Percentiles rank a stretch among this genome's conserved stretches.
phyloP scores from a whole-genome alignment of 2,113 vertebrate genomes.

The Aythya baeri region DNA sequence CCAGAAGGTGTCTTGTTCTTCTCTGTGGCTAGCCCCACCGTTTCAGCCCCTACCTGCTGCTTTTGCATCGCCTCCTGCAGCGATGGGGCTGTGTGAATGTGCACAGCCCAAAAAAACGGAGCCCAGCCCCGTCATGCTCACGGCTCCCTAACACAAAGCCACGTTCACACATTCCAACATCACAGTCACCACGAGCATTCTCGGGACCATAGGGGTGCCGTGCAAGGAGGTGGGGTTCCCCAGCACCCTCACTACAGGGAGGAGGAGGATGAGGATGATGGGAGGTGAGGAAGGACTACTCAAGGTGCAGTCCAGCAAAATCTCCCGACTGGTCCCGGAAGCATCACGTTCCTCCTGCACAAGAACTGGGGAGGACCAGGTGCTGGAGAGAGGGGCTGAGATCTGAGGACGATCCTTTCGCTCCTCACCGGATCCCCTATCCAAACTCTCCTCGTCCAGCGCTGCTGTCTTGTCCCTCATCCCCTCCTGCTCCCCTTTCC shows the following conservation, averaged over 20 bases:
- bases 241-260: neutral
- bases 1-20: neutral
- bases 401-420: neutral
- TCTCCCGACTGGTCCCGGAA: neutral
- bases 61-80: neutral
- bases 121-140: neutral
- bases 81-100: neutral
- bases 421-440: neutral
- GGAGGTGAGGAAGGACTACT: neutral
- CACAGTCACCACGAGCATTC: constrained; percentile 43
- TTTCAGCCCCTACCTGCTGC: rapidly evolving
- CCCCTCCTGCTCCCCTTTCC: neutral
- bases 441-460: neutral
- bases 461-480: neutral
- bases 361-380: neutral
- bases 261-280: neutral
- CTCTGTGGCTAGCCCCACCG: neutral
- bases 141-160: neutral
- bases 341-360: neutral
- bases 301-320: neutral
- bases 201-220: neutral
- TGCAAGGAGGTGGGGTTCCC: neutral
- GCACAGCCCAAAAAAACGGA: neutral
- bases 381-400: neutral
- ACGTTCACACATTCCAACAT: neutral